These are phyloP conservation scores for Harpagifer antarcticus DNA, from an alignment of 2,797 vertebrate species.

Conservation along the genomic window DNA sequence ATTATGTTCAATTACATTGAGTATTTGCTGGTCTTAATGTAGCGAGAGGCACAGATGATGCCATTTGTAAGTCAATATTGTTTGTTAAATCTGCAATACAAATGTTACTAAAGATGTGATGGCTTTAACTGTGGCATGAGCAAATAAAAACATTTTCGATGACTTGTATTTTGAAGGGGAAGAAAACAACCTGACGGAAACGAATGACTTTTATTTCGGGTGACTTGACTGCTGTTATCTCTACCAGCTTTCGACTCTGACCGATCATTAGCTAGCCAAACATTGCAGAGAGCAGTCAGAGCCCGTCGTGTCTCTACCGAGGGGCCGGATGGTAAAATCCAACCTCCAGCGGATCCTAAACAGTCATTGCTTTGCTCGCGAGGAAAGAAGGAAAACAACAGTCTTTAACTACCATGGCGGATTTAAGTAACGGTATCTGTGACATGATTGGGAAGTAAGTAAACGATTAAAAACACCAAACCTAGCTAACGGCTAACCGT, in stretches of 20 bases:
- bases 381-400: conserved; percentile 89
- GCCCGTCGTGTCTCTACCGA: conserved; percentile 84
- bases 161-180: conserved; percentile 43
- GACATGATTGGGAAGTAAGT: conserved; percentile 89
- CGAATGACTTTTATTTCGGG: accelerated
- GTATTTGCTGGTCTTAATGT: neutral
- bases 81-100: neutral
- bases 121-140: neutral
- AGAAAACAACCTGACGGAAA: conserved; percentile 16
- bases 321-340: conserved; percentile 92
- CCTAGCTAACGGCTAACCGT: conserved; percentile 57
- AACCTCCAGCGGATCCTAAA: conserved; percentile 92
- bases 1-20: neutral
- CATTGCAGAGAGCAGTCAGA: conserved; percentile 78
- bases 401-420: conserved; percentile 78
- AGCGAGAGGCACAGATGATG: neutral
- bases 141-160: neutral
- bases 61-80: neutral
- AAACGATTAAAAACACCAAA: conserved; percentile 39
- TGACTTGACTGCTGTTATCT: conserved; percentile 28
- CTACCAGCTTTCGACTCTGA: neutral
- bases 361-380: conserved; percentile 91
- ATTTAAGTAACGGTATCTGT: conserved; percentile 85
- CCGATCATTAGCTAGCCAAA: conserved; percentile 70
- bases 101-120: neutral